A percentile compares a stretch with the other conserved stretches of the same genome.
These are phyloP conservation scores for Psilanteris sp. DNA, from an alignment of 1,140 invertebrate genomes.

Conservation along the genomic window DNA sequence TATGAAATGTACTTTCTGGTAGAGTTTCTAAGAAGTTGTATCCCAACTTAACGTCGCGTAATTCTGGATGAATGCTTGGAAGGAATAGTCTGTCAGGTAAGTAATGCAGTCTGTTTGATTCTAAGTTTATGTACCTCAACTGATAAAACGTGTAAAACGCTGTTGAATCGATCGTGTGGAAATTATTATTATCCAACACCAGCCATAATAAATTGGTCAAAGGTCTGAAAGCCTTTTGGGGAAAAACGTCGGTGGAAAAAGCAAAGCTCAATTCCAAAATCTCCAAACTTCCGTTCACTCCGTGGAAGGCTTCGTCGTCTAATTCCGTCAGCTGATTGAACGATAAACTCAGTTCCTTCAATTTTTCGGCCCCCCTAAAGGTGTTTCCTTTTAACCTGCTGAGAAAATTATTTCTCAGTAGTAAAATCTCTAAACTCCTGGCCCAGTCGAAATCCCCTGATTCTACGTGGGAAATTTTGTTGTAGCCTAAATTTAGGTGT, in stretches of 20 bases:
- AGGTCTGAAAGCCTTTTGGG: constrained; percentile 85
- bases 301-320: constrained; percentile 87
- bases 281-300: constrained; percentile 86
- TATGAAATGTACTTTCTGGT: constrained; percentile 87
- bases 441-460: constrained; percentile 91
- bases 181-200: constrained; percentile 93
- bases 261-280: constrained; percentile 92
- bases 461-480: constrained; percentile 88
- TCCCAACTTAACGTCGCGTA: constrained; percentile 86
- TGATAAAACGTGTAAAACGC: constrained; percentile 84
- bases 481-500: constrained; percentile 93
- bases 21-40: constrained; percentile 87
- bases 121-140: constrained; percentile 91
- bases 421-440: constrained; percentile 88
- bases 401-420: constrained; percentile 91
- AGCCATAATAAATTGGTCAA: constrained; percentile 89
- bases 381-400: constrained; percentile 86
- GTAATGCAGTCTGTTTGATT: constrained; percentile 88
- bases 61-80: constrained; percentile 84
- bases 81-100: constrained; percentile 84
- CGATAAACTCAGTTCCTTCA: constrained; percentile 92
- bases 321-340: constrained; percentile 91
- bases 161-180: constrained; percentile 84
- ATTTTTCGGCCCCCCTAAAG: constrained; percentile 85
- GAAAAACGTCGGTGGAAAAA: constrained; percentile 88